phyloP scores from a whole-genome alignment of 2,888 invertebrate species.

The Pandemis corylana region DNA sequence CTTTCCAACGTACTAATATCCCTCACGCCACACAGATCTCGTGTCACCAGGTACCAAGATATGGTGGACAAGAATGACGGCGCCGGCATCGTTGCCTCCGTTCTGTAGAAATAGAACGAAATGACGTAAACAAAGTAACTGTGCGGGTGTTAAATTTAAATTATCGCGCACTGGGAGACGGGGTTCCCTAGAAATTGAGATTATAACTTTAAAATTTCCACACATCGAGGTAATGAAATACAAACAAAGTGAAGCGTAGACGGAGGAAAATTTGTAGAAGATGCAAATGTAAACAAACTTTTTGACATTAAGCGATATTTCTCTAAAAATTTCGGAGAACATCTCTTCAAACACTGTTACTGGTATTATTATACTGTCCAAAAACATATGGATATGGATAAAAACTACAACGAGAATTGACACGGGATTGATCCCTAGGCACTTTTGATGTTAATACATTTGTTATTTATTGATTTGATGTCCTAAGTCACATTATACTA shows the following conservation, averaged over 20 bases:
- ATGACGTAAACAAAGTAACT: slow-evolving; percentile 35
- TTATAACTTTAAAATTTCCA: background rate
- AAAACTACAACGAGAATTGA: no score
- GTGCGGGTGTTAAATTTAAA: slow-evolving; percentile 29
- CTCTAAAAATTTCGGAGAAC: no score
- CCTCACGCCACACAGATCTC: background rate
- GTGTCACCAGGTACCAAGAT: background rate
- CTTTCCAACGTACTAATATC: slow-evolving; percentile 17
- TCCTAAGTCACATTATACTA: no score
- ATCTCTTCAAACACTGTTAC: no score
- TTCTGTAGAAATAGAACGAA: slow-evolving; percentile 36
- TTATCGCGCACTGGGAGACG: slow-evolving; percentile 8
- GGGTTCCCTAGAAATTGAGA: slow-evolving; percentile 29
- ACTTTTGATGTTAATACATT: no score
- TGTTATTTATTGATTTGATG: no score
- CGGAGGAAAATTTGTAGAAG: no score
- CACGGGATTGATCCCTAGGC: no score
- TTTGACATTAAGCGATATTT: no score
- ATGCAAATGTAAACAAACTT: no score
- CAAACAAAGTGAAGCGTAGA: background rate
- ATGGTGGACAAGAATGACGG: slow-evolving; percentile 6
- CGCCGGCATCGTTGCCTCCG: slow-evolving; percentile 19
- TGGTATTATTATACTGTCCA: no score
- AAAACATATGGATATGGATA: no score
- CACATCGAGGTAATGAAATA: background rate